phyloP scores from a whole-genome alignment of 2,797 vertebrate genomes.

The Todus mexicanus region DNA sequence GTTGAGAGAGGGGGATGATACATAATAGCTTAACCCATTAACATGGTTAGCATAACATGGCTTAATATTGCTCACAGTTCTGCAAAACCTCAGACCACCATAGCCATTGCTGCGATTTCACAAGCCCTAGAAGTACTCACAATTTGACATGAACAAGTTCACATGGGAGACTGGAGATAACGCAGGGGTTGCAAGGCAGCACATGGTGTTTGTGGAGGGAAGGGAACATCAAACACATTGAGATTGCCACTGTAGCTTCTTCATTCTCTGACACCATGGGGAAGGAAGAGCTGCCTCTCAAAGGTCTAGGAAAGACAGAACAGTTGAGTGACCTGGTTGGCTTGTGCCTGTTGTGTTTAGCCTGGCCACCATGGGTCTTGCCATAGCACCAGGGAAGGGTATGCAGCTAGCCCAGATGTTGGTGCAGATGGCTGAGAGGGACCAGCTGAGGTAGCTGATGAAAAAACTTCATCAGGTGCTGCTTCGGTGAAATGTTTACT shows the following conservation, averaged over 20 bases:
- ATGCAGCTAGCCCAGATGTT: neutral
- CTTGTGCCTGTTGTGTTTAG: neutral
- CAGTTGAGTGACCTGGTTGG: neutral
- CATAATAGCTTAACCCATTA: neutral
- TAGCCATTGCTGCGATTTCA: neutral
- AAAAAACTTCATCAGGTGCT: neutral
- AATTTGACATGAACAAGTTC: neutral
- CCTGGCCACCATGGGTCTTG: accelerated
- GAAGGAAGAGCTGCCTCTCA: neutral
- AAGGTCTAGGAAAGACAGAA: neutral
- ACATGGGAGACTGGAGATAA: neutral
- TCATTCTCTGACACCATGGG: neutral
- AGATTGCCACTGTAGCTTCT: neutral
- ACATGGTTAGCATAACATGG: neutral
- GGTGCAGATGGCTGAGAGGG: neutral
- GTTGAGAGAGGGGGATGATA: neutral
- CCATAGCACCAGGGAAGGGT: neutral
- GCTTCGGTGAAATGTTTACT: neutral
- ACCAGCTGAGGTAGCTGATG: neutral
- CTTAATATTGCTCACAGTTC: neutral
- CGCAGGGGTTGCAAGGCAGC: neutral
- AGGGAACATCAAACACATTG: neutral
- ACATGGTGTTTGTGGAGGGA: neutral
- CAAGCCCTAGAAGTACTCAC: neutral
- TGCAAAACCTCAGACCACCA: neutral